A percentile compares a stretch with the other conserved stretches of the same genome.
These are phyloP conservation scores for Ochotona curzoniae DNA, from an alignment of 2,113 vertebrate species.

Conservation along the genomic window DNA sequence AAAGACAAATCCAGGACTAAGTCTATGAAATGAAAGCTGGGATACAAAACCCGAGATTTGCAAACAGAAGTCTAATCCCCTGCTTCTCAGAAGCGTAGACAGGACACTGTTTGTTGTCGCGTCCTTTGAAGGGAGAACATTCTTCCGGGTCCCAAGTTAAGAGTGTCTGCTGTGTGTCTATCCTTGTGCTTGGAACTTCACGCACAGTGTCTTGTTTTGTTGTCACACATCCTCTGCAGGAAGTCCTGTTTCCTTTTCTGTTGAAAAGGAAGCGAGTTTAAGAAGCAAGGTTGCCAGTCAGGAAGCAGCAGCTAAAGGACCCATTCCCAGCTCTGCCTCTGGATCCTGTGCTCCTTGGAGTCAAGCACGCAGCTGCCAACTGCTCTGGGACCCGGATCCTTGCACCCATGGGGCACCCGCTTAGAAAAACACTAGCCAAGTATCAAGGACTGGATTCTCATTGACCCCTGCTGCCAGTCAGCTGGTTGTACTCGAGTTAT, in stretches of 20 bases:
- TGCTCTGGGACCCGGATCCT: too few species aligned
- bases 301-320: not conserved
- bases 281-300: not conserved
- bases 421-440: not conserved
- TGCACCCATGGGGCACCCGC: not conserved
- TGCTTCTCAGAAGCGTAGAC: not conserved
- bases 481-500: not conserved
- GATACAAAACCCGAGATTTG: not conserved
- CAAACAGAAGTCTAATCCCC: not conserved
- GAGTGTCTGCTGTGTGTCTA: not conserved
- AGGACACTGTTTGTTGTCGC: not conserved
- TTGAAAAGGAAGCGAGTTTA: not conserved
- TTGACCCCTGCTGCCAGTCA: not conserved
- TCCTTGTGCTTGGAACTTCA: not conserved
- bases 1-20: not conserved
- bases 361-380: fast-evolving
- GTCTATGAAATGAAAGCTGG: not conserved
- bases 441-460: not conserved
- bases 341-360: not conserved
- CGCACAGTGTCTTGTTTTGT: not conserved
- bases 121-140: not conserved
- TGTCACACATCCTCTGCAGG: not conserved
- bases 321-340: not conserved
- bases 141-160: not conserved
- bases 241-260: not conserved